These are phyloP conservation scores for Machimus rusticus DNA, from an alignment of 2,888 invertebrate genomes.

Conservation along the genomic window DNA sequence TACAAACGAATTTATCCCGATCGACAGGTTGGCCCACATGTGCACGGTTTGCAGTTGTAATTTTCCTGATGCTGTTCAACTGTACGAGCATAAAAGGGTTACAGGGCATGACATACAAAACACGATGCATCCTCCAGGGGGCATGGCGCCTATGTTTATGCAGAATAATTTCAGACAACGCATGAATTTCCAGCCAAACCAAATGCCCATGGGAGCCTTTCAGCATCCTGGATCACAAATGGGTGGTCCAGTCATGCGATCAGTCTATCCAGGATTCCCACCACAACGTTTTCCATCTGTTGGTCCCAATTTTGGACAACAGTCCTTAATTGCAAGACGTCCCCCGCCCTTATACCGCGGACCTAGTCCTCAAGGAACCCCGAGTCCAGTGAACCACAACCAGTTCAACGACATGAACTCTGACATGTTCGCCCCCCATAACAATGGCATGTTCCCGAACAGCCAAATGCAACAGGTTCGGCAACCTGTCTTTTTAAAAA, in stretches of 20 bases:
- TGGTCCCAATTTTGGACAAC: not conserved
- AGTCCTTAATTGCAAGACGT: slow-evolving; percentile 43
- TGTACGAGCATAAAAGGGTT: slow-evolving; percentile 54
- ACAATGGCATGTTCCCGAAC: slow-evolving; percentile 49
- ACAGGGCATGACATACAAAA: slow-evolving; percentile 51
- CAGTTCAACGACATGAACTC: slow-evolving; percentile 45
- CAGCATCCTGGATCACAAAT: slow-evolving; percentile 12
- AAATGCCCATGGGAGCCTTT: not conserved
- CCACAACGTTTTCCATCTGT: slow-evolving; percentile 5
- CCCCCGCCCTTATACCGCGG: slow-evolving; percentile 49
- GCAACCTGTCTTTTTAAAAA: slow-evolving; percentile 50
- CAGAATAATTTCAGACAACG: slow-evolving; percentile 29
- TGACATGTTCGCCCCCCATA: slow-evolving; percentile 50
- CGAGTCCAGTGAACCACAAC: slow-evolving; percentile 45
- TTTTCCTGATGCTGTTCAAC: slow-evolving; percentile 51
- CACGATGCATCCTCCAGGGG: slow-evolving; percentile 46
- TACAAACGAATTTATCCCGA: slow-evolving; percentile 70
- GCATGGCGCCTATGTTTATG: slow-evolving; percentile 29
- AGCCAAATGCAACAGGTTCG: slow-evolving; percentile 47
- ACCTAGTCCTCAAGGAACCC: slow-evolving; percentile 46
- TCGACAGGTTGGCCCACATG: slow-evolving; percentile 63
- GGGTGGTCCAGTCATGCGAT: not conserved
- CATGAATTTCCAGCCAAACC: slow-evolving; percentile 29
- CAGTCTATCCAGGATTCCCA: slow-evolving; percentile 6
- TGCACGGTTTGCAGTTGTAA: slow-evolving; percentile 63